Evolutionary conservation across 2,888 invertebrate species (phyloP), one percentile per base, ranked within the genome.

Genomic region (Ecdyonurus torrentis): DNA sequence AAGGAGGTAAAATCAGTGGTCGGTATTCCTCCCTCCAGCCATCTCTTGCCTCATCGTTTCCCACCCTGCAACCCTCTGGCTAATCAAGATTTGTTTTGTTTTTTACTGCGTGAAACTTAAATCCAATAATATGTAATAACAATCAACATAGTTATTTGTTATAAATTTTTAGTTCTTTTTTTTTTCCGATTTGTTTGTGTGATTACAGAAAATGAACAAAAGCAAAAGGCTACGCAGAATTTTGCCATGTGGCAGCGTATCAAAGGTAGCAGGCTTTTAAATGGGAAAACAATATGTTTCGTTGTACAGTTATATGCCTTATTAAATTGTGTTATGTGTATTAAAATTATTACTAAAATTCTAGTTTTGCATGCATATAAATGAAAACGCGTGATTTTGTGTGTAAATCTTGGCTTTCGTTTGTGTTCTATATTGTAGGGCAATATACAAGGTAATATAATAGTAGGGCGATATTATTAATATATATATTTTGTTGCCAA

Each of bases 1-100:
- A 93, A 92, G 86, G 93, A 94, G 87, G 92, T 93, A 82, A 93
- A 92, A 84, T 90, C 92, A 76, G 92, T 93, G 89, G 92, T 92
- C 86, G 82, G 91, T 89, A 86, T 85, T 83, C 72, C 71, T 23
- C 24, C 23, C n/a, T 37, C 37, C 37, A 10, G 15, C 37, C 37
- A 15, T 37, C 37, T 37, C 37, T 37, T n/a, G 15, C 37, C 37
- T 37, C 37, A 37, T 37, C 37, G 37, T 37, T 37, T 37, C 15
- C 37, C 37, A 10, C 37, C 37, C 37, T 37, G 37, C 37, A 37
- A 37, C 37, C 5, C 5, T 15, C 37, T 23, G 3, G 59, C 59
- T 59, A 18, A 18, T 23, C 59, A 23, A 23, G 18, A 18, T 23
- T 23, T 23, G 7, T 18, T 23, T 22, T 59, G 5, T 59, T 24